Base-by-base conservation (phyloP, 2,888 invertebrate genomes). In the Drosophila anomelani region DNA sequence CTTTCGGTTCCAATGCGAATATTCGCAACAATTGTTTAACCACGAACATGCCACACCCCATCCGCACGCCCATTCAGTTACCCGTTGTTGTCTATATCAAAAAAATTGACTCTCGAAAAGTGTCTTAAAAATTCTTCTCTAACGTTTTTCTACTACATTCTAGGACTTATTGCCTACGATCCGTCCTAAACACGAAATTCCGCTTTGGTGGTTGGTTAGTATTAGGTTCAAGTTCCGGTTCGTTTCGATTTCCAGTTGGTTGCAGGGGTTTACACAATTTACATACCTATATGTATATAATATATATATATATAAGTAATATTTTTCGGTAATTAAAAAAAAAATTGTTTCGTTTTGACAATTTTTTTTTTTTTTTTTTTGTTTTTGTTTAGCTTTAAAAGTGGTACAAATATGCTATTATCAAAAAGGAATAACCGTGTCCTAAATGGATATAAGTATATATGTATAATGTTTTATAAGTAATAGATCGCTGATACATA, bases 341-440 rank as follows among this genome's bases (percentile, higher is more conserved):
- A 63, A 69, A 69, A 69, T 54, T 60, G 68, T 71, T 61, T 51
- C 66, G 17, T 57, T 47, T 60, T 20, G 38, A 47, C 63, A 43
- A 51, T 59, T 38, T 63, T 26, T 51, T 59, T 34, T n/a, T n/a
- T n/a, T n/a, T 51, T 20, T 6, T 10, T 34, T 6, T 29, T 29
- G 29, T 9, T 10, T 12, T 41, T 2, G 29, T 58, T 36, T 23
- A 36, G 53, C 49, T 66, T 69, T 62, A 54, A 44, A 69, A 72
- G 76, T 63, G 64, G 61, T 78, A 77, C 80, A 81, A 71, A 73
- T 80, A 75, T 77, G 41, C 75, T 84, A 81, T 67, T 85, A 85
- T 84, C 85, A 84, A 84, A 83, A 85, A 74, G 80, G 66, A 63
- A 66, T 75, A 75, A 71, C 63, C 61, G 56, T 80, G 69, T 76